Conservation (phyloP, 2,888 invertebrate species). For the Drosophila paramelanica region DNA sequence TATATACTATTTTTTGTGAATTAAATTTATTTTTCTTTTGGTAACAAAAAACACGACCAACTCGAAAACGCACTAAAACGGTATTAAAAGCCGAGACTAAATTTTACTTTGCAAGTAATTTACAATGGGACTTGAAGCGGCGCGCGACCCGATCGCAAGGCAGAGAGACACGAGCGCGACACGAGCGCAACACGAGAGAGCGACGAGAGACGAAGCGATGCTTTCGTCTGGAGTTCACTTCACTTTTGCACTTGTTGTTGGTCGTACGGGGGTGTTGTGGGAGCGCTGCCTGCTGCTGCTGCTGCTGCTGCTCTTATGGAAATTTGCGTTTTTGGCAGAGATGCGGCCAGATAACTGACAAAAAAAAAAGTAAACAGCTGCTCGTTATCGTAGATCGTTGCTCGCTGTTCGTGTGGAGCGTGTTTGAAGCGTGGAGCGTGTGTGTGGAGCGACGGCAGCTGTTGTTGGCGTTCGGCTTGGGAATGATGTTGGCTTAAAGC, state of each 20-base stretch:
- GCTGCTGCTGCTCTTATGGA: slow-evolving; percentile 37
- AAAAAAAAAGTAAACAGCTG: slow-evolving; percentile 38
- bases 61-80: slow-evolving; percentile 84
- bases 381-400: slow-evolving; percentile 60
- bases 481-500: slow-evolving; percentile 84
- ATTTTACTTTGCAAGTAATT: slow-evolving; percentile 83
- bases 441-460: slow-evolving; percentile 44
- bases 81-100: slow-evolving; percentile 83
- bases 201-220: slow-evolving; percentile 21
- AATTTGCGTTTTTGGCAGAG: slow-evolving; percentile 43
- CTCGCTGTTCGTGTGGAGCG: slow-evolving; percentile 32
- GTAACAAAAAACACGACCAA: slow-evolving; percentile 81
- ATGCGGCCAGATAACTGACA: slow-evolving; percentile 62
- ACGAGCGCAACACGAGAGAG: slow-evolving; percentile 22
- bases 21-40: slow-evolving; percentile 38
- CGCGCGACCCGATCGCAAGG: slow-evolving; percentile 49
- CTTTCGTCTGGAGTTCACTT: slow-evolving; percentile 69
- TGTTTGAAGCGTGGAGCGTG: slow-evolving; percentile 32
- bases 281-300: slow-evolving; percentile 24
- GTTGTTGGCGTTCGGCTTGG: slow-evolving; percentile 73
- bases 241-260: slow-evolving; percentile 69
- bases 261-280: slow-evolving; percentile 39
- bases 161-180: slow-evolving; percentile 40
- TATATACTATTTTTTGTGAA: slow-evolving; percentile 3
- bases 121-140: slow-evolving; percentile 62